Evolutionary conservation across 2,797 vertebrate genomes (phyloP), one percentile per base, ranked within the genome.

Genomic region (Bradypus variegatus): DNA sequence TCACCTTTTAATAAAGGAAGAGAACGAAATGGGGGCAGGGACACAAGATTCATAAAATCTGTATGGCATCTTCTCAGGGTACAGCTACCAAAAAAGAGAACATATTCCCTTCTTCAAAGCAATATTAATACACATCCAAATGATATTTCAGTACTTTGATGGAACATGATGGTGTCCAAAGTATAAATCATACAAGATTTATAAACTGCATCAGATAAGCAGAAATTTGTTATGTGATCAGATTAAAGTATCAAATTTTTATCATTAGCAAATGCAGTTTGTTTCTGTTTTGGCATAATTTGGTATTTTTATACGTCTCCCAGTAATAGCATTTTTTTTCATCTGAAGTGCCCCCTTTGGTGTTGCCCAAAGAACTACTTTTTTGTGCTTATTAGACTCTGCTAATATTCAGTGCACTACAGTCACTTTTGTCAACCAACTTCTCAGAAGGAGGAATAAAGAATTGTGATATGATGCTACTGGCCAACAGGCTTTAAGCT

Each of bases 401-500:
- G 55, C 29, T 62, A 12, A 76, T 48, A 72, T 16, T 75, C 36
- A 38, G 2, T 38, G 67, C 55, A 60, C 69, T 76, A 29, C 31
- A 36, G 45, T 82, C 80, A 72, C 79, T 85, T 89, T 65, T 64
- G 77, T 45, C 62, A 55, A 86, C 38, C 69, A 86, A 29, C 78
- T 78, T 80, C 77, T 91, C 78, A 29, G 45, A 80, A 90, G 76
- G 53, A 89, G 23, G 81, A 85, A 75, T 87, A 73, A 65, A 83
- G 69, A 45, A 82, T 2, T 79, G 50, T 6, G 29, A 18, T 53
- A n/a, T 0, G 48, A 72, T 36, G 75, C 75, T 82, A 27, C 90
- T 12, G 92, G 80, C 15, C 15, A 87, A 69, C 85, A 91, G 89
- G 83, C 60, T 81, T 29, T 10, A 64, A n/a, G 62, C 73, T 38